These are phyloP conservation scores for Trematomus bernacchii DNA, from an alignment of 2,797 vertebrate species.

Conservation along the genomic window DNA sequence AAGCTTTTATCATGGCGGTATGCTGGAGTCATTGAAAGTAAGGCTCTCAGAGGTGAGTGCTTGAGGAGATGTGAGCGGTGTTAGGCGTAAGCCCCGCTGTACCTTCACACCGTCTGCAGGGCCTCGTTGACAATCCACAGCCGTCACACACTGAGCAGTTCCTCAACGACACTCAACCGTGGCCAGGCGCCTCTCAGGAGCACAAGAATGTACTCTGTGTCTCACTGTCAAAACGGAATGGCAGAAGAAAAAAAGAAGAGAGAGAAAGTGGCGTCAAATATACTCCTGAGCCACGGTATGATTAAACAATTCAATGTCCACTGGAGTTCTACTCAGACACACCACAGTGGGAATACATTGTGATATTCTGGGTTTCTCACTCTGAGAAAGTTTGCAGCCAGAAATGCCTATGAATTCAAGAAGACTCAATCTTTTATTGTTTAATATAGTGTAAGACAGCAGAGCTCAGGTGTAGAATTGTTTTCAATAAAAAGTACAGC, in stretches of 20 bases:
- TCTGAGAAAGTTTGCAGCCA: slow-evolving; percentile 16
- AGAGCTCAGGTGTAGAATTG: neutral
- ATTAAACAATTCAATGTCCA: slow-evolving; percentile 47
- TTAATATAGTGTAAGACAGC: slow-evolving; percentile 21
- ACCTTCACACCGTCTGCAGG: slow-evolving; percentile 20
- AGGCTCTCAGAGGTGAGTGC: slow-evolving; percentile 51
- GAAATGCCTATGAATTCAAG: slow-evolving; percentile 33
- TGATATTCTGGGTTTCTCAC: slow-evolving; percentile 35
- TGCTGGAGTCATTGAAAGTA: slow-evolving; percentile 31
- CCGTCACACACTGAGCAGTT: slow-evolving; percentile 65
- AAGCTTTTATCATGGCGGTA: slow-evolving; percentile 75
- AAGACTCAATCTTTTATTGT: slow-evolving; percentile 29
- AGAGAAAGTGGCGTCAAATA: slow-evolving; percentile 35
- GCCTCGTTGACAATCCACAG: slow-evolving; percentile 42
- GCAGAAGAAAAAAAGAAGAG: neutral
- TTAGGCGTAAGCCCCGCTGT: slow-evolving; percentile 28
- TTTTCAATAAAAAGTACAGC: slow-evolving; percentile 6
- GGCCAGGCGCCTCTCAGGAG: slow-evolving; percentile 40
- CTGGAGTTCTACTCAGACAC: slow-evolving; percentile 25
- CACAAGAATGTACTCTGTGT: slow-evolving; percentile 31
- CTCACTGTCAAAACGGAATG: slow-evolving; percentile 43
- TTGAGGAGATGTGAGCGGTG: slow-evolving; percentile 31
- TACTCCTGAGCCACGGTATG: slow-evolving; percentile 31
- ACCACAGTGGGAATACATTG: slow-evolving; percentile 17
- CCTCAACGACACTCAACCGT: slow-evolving; percentile 55